Base-by-base conservation (phyloP, 2,113 vertebrate genomes). In the Oncorhynchus gorbuscha region DNA sequence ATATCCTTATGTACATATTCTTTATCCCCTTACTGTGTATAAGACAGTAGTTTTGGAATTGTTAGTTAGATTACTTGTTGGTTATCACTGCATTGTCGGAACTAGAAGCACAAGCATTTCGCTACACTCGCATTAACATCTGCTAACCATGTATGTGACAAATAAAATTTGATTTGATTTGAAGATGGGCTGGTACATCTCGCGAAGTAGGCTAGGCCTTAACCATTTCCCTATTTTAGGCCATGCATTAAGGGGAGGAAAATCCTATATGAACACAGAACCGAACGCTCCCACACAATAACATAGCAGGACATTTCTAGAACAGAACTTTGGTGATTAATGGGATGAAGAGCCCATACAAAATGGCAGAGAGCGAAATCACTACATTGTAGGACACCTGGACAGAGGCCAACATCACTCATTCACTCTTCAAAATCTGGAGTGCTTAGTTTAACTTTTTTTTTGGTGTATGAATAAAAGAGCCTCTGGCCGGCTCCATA, bases 351-450 rank as follows among this genome's bases (percentile, higher is more conserved):
- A 58, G 75, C 59, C 61, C 39, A 61, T 62, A 66, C 67, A 79
- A 79, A 83, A 86, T 68, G n/a, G 70, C n/a, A 20, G 28, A 35
- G 58, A 77, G 9, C 2, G 35, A 77, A 80, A 83, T 85, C 76
- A 39, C 83, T 72, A 84, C 3, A 67, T 69, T 72, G 74, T 76
- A 74, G 80, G 77, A 82, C 72, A 81, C 48, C 68, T 80, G 78
- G 74, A 77, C 71, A 69, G 72, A 51, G 64, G 35, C 68, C 74
- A 71, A 73, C 70, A 32, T 65, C 79, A 78, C 61, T 79, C 83
- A 80, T 65, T 68, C 51, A 77, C 28, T 69, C 67, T 69, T 75
- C 69, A 78, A 16, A 65, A 76, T 32, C 22, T 18, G 30, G 71
- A 83, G 79, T 71, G 79, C 59, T 71, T 71, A 20, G 35, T 70